These are phyloP conservation scores for Argyrosomus regius DNA, from an alignment of 2,797 vertebrate species.

Conservation along the genomic window DNA sequence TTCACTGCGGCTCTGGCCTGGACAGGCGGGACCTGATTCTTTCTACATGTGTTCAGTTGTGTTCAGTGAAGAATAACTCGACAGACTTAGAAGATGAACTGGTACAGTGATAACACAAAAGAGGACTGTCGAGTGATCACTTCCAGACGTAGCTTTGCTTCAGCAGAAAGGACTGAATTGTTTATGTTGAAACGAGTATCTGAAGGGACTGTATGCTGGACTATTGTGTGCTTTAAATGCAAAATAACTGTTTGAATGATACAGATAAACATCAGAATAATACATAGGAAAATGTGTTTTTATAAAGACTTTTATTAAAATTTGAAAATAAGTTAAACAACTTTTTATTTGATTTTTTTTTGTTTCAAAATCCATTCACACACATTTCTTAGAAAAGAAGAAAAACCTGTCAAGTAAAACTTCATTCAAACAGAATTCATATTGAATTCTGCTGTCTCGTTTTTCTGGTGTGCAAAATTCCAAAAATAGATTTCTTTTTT, in stretches of 20 bases:
- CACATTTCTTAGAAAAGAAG: slow-evolving; percentile 59
- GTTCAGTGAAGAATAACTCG: slow-evolving; percentile 22
- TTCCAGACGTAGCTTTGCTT: slow-evolving; percentile 31
- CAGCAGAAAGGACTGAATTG: not conserved
- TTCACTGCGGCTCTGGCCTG: not conserved
- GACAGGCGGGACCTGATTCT: slow-evolving; percentile 31
- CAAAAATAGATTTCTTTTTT: slow-evolving; percentile 53
- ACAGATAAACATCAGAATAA: not conserved
- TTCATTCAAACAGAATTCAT: slow-evolving; percentile 68
- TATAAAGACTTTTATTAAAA: slow-evolving; percentile 69
- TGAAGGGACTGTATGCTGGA: not conserved
- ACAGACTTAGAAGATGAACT: slow-evolving; percentile 32
- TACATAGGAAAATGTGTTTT: slow-evolving; percentile 11
- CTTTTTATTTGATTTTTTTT: slow-evolving; percentile 46
- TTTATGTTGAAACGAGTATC: not conserved
- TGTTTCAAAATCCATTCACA: slow-evolving; percentile 76
- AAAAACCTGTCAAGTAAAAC: slow-evolving; percentile 73
- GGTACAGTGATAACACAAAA: slow-evolving; percentile 20
- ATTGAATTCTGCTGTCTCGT: slow-evolving; percentile 50
- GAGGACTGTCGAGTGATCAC: slow-evolving; percentile 33
- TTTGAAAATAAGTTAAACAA: slow-evolving; percentile 87
- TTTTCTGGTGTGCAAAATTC: slow-evolving; percentile 70
- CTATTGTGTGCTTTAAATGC: not conserved
- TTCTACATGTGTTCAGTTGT: slow-evolving; percentile 50
- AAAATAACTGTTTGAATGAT: not conserved